phyloP scores from a whole-genome alignment of 2,797 vertebrate genomes.

The Tapirus indicus region DNA sequence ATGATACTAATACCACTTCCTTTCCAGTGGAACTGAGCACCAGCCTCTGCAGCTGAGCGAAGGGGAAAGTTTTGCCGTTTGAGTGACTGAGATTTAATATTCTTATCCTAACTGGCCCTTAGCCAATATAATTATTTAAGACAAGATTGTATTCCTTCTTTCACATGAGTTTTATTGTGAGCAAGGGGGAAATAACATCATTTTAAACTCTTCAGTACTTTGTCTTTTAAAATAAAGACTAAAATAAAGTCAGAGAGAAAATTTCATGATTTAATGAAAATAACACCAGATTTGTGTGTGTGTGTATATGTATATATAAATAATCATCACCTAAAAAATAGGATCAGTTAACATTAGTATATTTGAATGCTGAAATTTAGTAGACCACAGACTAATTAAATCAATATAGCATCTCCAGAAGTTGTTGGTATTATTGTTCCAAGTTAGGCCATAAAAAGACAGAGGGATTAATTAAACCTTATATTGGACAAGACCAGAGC shows the following conservation, averaged over 20 bases:
- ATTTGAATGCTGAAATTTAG: slow-evolving; percentile 1
- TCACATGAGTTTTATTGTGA: slow-evolving; percentile 35
- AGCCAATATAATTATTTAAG: slow-evolving; percentile 11
- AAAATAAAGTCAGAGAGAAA: slow-evolving; percentile 16
- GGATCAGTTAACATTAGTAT: not conserved
- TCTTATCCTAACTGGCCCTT: slow-evolving; percentile 21
- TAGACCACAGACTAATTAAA: not conserved
- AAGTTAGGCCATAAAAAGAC: slow-evolving; percentile 43
- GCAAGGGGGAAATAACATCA: not conserved
- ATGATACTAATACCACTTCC: not conserved
- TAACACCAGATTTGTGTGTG: not conserved
- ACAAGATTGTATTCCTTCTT: not conserved
- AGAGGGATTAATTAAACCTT: slow-evolving; percentile 56
- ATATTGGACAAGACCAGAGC: not conserved
- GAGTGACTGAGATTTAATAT: not conserved
- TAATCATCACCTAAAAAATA: not conserved
- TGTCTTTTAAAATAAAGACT: slow-evolving; percentile 34
- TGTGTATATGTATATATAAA: not conserved
- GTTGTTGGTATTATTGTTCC: slow-evolving; percentile 4
- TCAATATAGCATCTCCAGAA: not conserved
- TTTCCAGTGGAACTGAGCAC: not conserved
- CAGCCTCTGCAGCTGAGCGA: not conserved
- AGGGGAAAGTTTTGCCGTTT: not conserved
- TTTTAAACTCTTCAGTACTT: slow-evolving; percentile 48
- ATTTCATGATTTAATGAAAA: not conserved